phyloP scores from a whole-genome alignment of 2,113 vertebrate species.

The Stictonetta naevosa region DNA sequence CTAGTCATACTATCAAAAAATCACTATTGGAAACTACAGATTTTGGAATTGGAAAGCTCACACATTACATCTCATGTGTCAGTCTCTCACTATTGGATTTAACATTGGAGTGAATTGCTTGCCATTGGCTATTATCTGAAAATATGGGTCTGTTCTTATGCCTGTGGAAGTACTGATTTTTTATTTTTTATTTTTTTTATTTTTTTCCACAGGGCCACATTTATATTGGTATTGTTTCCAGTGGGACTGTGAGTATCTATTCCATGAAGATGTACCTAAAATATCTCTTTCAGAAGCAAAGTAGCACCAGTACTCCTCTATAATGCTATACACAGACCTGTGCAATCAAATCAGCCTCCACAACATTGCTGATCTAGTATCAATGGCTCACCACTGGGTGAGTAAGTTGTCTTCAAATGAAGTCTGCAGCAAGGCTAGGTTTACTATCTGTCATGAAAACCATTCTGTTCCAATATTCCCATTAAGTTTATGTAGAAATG shows the following conservation, averaged over 20 bases:
- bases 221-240: background rate
- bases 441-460: background rate
- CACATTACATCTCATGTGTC: background rate
- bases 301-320: background rate
- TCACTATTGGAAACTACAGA: background rate
- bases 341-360: background rate
- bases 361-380: no score
- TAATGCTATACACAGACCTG: background rate
- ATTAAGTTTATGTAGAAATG: background rate
- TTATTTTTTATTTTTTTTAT: no score
- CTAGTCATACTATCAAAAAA: background rate
- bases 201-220: background rate
- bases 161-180: background rate
- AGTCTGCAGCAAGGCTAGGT: background rate
- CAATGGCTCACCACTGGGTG: background rate
- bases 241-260: background rate
- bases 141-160: background rate
- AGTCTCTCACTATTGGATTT: background rate
- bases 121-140: background rate
- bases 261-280: background rate
- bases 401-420: background rate
- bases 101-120: background rate
- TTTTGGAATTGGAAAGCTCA: background rate
- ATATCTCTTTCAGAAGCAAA: background rate
- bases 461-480: background rate